Evolutionary conservation across 2,113 vertebrate genomes (phyloP).

Genomic region (Mesoclemmys tuberculata): DNA sequence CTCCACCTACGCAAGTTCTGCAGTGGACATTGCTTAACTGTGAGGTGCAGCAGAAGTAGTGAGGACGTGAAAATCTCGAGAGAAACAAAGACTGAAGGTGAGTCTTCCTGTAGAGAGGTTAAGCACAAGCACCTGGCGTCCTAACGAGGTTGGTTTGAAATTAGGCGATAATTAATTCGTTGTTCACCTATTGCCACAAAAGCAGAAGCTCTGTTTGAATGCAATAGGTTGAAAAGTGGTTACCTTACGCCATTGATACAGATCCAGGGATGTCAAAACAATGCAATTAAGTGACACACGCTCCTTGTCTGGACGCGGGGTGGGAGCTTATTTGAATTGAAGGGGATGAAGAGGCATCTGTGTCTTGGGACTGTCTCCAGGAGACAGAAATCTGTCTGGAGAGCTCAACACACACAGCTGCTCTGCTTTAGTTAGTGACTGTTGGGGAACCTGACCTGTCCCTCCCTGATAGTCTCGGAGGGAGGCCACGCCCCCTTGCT

Average conservation of each 20-base stretch:
- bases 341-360: background rate
- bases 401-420: background rate
- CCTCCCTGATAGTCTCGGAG: too few species aligned
- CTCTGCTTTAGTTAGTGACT: background rate
- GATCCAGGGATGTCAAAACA: background rate
- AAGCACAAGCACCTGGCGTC: background rate
- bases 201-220: background rate
- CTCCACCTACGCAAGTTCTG: background rate
- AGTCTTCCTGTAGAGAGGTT: background rate
- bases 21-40: background rate
- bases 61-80: background rate
- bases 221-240: background rate
- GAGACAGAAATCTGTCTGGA: background rate
- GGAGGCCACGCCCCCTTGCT: too few species aligned
- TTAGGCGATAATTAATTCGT: background rate
- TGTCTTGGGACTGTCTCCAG: rapidly evolving
- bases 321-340: background rate
- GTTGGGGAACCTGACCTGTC: too few species aligned
- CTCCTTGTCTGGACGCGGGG: background rate
- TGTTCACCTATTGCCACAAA: background rate
- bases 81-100: rapidly evolving
- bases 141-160: background rate
- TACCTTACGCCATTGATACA: background rate
- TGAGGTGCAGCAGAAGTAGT: background rate
- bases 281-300: background rate